Evolutionary conservation across 2,113 vertebrate species (phyloP).

Genomic region (Mystacornis crossleyi): DNA sequence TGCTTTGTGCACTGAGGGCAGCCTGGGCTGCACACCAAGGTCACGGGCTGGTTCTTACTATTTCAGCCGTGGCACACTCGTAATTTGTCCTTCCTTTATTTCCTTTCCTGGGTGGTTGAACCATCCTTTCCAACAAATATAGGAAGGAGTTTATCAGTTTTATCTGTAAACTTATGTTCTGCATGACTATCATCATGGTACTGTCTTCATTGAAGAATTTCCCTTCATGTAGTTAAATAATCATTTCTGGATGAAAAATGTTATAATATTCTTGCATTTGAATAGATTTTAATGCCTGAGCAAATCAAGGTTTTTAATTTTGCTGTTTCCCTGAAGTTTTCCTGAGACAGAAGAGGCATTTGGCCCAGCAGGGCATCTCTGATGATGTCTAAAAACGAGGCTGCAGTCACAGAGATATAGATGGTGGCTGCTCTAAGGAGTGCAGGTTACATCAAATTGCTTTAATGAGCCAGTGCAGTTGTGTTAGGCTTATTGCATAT

Average conservation of each 20-base stretch:
- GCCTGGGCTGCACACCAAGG: not conserved
- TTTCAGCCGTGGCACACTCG: not conserved
- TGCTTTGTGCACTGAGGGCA: not conserved
- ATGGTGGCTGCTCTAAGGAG: slow-evolving; percentile 14
- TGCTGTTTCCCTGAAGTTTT: not conserved
- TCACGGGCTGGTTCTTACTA: not conserved
- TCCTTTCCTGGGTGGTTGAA: not conserved
- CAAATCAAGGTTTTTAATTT: not conserved
- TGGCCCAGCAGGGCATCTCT: slow-evolving; percentile 16
- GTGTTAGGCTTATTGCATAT: not conserved
- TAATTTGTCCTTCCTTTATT: not conserved
- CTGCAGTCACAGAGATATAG: not conserved
- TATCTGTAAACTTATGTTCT: not conserved
- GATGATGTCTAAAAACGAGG: not conserved
- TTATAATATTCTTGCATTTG: not conserved
- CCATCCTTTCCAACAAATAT: not conserved
- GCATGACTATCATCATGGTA: fast-evolving
- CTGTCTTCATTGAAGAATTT: not conserved
- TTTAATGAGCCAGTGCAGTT: slow-evolving; percentile 33
- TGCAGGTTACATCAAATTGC: slow-evolving; percentile 2
- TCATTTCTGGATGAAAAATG: not conserved
- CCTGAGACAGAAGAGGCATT: not conserved
- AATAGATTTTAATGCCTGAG: not conserved
- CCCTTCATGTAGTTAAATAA: not conserved
- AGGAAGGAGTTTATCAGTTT: not conserved